Conservation (phyloP, 1,140 invertebrate genomes). For the Hylyphantes graminicola region DNA sequence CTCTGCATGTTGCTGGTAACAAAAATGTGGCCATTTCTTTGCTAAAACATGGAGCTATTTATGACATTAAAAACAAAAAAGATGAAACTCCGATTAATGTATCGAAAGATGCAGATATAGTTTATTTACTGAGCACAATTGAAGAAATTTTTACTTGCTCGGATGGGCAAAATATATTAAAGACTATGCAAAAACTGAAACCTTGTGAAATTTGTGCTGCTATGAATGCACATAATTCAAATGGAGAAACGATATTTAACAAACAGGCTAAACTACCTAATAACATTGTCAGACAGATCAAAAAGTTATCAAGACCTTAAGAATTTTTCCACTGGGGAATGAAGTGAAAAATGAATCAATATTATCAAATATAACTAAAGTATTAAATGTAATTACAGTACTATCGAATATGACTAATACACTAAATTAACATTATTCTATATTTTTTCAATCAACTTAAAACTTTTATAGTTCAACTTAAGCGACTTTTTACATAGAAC, state of each 20-base stretch:
- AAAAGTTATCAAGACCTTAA: too few relatives aligned
- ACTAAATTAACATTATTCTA: too few relatives aligned
- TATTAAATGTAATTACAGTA: too few relatives aligned
- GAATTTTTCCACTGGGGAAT: too few relatives aligned
- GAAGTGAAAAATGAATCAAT: too few relatives aligned
- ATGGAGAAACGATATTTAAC: background rate
- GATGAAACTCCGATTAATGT: slow-evolving; percentile 10
- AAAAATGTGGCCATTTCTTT: background rate
- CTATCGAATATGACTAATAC: too few relatives aligned
- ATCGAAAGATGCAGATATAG: slow-evolving; percentile 5
- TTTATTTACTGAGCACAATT: background rate
- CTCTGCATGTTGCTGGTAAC: slow-evolving; percentile 25
- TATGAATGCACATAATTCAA: background rate
- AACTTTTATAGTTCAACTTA: too few relatives aligned
- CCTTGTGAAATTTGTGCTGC: background rate
- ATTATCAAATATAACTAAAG: too few relatives aligned
- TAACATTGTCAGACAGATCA: too few relatives aligned
- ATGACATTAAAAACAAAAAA: slow-evolving; percentile 3
- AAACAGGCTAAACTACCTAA: too few relatives aligned
- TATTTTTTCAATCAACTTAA: too few relatives aligned
- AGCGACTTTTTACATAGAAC: too few relatives aligned
- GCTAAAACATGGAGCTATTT: slow-evolving; percentile 22
- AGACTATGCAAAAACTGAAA: background rate
- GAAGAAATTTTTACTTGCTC: background rate
- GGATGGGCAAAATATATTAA: background rate